phyloP scores from a whole-genome alignment of 2,113 vertebrate species.

The Catharus fuscescens region DNA sequence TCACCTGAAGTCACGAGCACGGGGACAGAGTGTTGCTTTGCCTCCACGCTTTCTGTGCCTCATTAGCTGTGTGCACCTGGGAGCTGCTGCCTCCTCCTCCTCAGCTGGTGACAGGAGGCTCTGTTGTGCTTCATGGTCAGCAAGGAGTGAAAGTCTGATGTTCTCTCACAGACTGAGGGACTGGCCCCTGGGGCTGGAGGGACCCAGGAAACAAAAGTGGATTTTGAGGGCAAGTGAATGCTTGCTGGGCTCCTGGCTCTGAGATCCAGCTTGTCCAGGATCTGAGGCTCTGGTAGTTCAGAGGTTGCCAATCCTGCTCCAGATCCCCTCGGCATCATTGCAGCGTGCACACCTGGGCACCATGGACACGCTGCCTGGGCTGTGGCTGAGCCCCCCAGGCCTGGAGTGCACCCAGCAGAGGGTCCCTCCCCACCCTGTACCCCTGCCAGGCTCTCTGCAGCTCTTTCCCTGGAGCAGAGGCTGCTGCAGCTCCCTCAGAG shows the following conservation, averaged over 20 bases:
- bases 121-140: neutral
- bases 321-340: rapidly evolving
- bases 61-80: neutral
- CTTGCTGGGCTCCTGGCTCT: neutral
- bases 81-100: neutral
- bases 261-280: neutral
- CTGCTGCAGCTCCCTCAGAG: neutral
- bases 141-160: neutral
- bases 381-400: neutral
- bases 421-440: neutral
- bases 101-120: neutral
- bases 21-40: neutral
- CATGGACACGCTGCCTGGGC: rapidly evolving
- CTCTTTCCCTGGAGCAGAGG: neutral
- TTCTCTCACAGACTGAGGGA: neutral
- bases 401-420: neutral
- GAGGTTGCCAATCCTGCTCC: neutral
- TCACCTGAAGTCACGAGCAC: neutral
- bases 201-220: neutral
- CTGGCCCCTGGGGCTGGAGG: neutral
- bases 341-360: neutral
- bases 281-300: neutral
- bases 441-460: neutral
- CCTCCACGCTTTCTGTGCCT: neutral
- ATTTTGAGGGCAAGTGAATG: neutral